These are phyloP conservation scores for Neria commutata DNA, from an alignment of 2,888 invertebrate genomes.

Conservation along the genomic window DNA sequence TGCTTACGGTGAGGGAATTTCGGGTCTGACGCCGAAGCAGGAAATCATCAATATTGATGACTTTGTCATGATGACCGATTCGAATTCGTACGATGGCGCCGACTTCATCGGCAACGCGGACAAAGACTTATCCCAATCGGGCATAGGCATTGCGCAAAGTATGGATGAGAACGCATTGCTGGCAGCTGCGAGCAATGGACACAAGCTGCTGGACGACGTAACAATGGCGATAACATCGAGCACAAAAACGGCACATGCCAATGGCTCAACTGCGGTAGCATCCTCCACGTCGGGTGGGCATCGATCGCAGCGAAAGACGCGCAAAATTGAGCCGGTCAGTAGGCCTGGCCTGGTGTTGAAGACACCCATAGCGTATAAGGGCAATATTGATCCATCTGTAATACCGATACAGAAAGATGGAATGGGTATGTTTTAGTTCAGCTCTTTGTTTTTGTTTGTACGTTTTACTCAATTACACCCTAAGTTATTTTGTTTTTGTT, in stretches of 20 bases:
- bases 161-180: conserved; percentile 35
- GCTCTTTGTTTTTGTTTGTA: conserved; percentile 36
- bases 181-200: conserved; percentile 2
- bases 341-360: conserved; percentile 77
- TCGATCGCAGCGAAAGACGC: conserved; percentile 57
- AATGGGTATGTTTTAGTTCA: conserved; percentile 84
- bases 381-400: conserved; percentile 81
- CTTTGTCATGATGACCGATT: conserved; percentile 61
- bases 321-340: conserved; percentile 75
- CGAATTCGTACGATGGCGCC: conserved; percentile 59
- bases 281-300: conserved; percentile 21
- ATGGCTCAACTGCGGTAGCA: conserved; percentile 17
- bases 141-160: conserved; percentile 28
- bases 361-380: conserved; percentile 79
- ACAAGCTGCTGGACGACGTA: conserved; percentile 18
- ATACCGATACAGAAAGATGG: conserved; percentile 88
- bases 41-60: conserved; percentile 62
- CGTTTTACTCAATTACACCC: conserved; percentile 28
- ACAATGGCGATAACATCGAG: conserved; percentile 15
- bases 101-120: conserved; percentile 53
- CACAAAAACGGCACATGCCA: no score
- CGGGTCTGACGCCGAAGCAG: conserved; percentile 53
- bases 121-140: conserved; percentile 46
- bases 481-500: conserved; percentile 2
- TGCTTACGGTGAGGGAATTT: conserved; percentile 46